phyloP scores from a whole-genome alignment of 2,113 vertebrate genomes.

The Daphoenositta chrysoptera region DNA sequence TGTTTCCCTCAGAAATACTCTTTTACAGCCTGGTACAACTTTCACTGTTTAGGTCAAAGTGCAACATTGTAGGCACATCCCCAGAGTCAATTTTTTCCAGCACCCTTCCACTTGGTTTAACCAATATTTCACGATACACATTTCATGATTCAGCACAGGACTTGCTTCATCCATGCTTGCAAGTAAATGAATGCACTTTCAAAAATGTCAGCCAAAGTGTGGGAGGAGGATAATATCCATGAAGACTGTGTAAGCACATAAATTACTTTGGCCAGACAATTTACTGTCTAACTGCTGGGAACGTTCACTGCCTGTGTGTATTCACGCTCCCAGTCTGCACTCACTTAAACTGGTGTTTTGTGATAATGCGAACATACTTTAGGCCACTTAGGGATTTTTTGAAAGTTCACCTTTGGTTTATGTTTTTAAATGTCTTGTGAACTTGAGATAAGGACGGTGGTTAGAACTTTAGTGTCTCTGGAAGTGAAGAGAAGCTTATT shows the following conservation, averaged over 20 bases:
- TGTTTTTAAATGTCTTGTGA: not conserved
- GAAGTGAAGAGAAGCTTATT: not conserved
- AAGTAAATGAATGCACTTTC: not conserved
- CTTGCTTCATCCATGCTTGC: not conserved
- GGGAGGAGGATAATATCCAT: not conserved
- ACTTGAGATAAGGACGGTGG: not conserved
- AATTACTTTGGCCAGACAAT: not conserved
- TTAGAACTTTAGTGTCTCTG: not conserved
- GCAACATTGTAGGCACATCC: not conserved
- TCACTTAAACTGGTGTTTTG: not conserved
- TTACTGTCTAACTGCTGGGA: not conserved
- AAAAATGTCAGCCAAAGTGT: not conserved
- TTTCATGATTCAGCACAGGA: not conserved
- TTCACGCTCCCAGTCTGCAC: not conserved
- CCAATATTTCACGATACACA: not conserved
- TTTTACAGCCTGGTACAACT: not conserved
- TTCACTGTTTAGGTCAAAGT: not conserved
- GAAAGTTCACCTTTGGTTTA: not conserved
- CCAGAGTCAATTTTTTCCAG: accelerated
- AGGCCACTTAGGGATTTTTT: not conserved
- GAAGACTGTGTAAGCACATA: not conserved
- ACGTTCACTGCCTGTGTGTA: not conserved
- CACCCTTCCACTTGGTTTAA: not conserved
- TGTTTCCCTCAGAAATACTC: not conserved
- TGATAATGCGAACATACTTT: not conserved